Evolutionary conservation across 2,888 invertebrate genomes (phyloP).

Genomic region (Watsonalla cultraria): DNA sequence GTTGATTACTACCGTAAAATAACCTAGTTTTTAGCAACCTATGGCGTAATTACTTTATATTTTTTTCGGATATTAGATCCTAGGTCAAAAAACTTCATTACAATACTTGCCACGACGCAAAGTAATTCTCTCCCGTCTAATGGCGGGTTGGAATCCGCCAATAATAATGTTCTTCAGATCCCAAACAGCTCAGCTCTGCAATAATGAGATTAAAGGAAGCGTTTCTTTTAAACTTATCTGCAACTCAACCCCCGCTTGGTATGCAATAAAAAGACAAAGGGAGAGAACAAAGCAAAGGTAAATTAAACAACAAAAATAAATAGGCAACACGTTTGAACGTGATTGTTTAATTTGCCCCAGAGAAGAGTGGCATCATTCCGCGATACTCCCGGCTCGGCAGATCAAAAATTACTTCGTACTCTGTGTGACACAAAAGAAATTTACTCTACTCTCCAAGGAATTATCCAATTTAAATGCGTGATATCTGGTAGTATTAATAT

Average conservation of each 20-base stretch:
- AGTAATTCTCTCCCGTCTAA: constrained; percentile 31
- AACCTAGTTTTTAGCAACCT: no score
- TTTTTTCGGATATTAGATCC: no score
- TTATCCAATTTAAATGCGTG: background rate
- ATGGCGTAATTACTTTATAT: no score
- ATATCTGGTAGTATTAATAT: background rate
- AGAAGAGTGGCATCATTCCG: constrained; percentile 25
- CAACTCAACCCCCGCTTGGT: constrained; percentile 33
- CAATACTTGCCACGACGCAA: constrained; percentile 29
- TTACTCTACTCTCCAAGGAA: constrained; percentile 1
- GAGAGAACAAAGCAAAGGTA: constrained; percentile 44
- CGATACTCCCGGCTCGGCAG: background rate
- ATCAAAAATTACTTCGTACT: background rate
- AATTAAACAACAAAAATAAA: constrained; percentile 57
- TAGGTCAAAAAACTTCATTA: constrained; percentile 24
- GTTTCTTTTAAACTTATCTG: constrained; percentile 49
- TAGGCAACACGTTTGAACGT: constrained; percentile 41
- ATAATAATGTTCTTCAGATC: constrained; percentile 35
- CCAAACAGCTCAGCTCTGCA: constrained; percentile 34
- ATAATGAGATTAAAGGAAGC: constrained; percentile 49
- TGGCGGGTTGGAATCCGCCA: constrained; percentile 20
- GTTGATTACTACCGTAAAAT: no score
- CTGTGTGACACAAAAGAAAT: background rate
- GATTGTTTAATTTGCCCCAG: constrained; percentile 36
- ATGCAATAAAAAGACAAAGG: constrained; percentile 50